Evolutionary conservation across 2,888 invertebrate genomes (phyloP).

Genomic region (Rhamnusium bicolor): DNA sequence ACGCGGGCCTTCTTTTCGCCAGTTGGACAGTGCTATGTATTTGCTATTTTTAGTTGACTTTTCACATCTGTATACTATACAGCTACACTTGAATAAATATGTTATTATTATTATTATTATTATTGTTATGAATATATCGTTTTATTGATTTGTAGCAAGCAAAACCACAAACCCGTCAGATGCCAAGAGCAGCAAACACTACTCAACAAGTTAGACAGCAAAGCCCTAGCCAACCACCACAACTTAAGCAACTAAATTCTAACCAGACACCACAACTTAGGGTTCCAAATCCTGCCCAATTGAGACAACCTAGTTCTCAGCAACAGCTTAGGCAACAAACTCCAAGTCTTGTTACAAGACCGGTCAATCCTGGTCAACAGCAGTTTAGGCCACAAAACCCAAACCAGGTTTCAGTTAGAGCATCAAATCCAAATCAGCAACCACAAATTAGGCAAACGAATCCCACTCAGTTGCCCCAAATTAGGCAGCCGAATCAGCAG

Average conservation of each 20-base stretch:
- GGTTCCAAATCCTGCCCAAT: neutral
- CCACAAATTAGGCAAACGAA: slow-evolving; percentile 22
- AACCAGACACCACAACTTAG: slow-evolving; percentile 8
- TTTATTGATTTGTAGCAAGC: slow-evolving; percentile 19
- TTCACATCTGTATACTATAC: no score
- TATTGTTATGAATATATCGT: no score
- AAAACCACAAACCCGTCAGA: slow-evolving; percentile 24
- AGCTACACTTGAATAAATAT: no score
- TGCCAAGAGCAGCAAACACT: neutral
- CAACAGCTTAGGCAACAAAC: neutral
- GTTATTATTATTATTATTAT: no score
- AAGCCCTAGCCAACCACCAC: slow-evolving; percentile 3
- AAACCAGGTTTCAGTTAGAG: slow-evolving; percentile 19
- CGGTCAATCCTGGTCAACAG: slow-evolving; percentile 25
- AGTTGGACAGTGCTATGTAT: no score
- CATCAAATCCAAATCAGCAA: slow-evolving; percentile 30
- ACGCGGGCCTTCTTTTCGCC: no score
- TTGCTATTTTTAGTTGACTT: no score
- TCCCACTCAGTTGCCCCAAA: slow-evolving; percentile 26
- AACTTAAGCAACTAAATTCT: slow-evolving; percentile 5
- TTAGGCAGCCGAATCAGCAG: slow-evolving; percentile 22
- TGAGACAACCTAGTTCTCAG: slow-evolving; percentile 9
- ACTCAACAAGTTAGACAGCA: slow-evolving; percentile 26
- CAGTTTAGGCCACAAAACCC: slow-evolving; percentile 27
- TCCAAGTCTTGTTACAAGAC: slow-evolving; percentile 9